Evolutionary conservation across 2,888 invertebrate genomes (phyloP), one percentile per base, ranked within the genome.

Genomic region (Drosophila histrio): DNA sequence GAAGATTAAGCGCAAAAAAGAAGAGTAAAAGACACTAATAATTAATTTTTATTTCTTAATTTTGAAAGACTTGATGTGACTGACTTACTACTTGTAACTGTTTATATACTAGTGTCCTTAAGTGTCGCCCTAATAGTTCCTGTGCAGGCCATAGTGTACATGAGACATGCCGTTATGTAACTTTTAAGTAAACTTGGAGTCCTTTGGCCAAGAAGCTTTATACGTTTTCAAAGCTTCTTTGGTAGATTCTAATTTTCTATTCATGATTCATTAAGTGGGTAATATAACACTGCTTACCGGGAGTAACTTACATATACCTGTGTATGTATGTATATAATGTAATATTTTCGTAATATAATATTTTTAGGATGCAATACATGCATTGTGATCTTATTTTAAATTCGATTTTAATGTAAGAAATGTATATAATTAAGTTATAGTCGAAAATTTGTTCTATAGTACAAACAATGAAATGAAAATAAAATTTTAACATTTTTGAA

Each of bases 1-100:
- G 2, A 96, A 97, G 90, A 93, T 97, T 47, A 93, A 97, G 77
- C 96, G 97, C 92, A 96, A 96, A 92, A 96, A 96, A 90, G 96
- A 96, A 83, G 96, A 96, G 54, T 93, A 81, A 64, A 52, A 9
- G 28, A 0, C 30, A 49, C 39, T 26, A 1, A 17, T 38, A 13
- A 30, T 13, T 22, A 36, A 46, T 9, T 26, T 39, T 15, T 19
- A 30, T 46, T 57, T 17, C 24, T 24, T 39, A 15, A 53, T 43
- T 44, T 43, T 49, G 8, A 26, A 63, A 76, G 60, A 75, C 65
- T 79, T 57, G 44, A 63, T 49, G 36, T 60, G 63, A 75, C 70
- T 63, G 59, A 70, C 38, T 54, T 62, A 53, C 36, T 38, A 34
- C 7, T 53, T 64, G 30, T 28, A 56, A 46, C 38, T 54, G 36